Evolutionary conservation across 2,888 invertebrate species (phyloP).

Genomic region (Cosmopolites sordidus): DNA sequence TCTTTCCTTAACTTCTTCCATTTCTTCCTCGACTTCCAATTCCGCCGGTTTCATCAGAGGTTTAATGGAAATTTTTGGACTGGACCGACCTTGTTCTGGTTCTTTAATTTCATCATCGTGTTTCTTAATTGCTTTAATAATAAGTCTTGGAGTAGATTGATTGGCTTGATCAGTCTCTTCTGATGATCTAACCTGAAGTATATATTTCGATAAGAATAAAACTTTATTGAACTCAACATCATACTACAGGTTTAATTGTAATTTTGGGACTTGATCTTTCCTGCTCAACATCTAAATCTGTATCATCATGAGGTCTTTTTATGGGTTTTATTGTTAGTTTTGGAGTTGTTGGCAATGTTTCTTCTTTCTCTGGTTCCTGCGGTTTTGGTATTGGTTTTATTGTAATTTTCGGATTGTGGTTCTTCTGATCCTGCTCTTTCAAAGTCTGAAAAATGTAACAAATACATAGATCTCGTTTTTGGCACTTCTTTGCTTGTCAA

Average conservation of each 20-base stretch:
- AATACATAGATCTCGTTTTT: neutral
- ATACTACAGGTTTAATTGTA: slow-evolving; percentile 55
- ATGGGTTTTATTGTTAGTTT: slow-evolving; percentile 55
- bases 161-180: slow-evolving; percentile 9
- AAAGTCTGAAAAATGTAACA: slow-evolving; percentile 4
- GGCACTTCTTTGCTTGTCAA: slow-evolving; percentile 3
- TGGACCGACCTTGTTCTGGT: slow-evolving; percentile 11
- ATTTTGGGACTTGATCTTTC: slow-evolving; percentile 46
- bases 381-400: slow-evolving; percentile 58
- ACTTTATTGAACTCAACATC: slow-evolving; percentile 41
- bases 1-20: slow-evolving; percentile 47
- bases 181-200: slow-evolving; percentile 17
- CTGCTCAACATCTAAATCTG: slow-evolving; percentile 39
- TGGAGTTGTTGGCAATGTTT: slow-evolving; percentile 29
- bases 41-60: slow-evolving; percentile 51
- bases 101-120: slow-evolving; percentile 39
- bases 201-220: neutral
- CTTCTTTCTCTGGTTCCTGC: slow-evolving; percentile 29
- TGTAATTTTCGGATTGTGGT: slow-evolving; percentile 49
- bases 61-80: slow-evolving; percentile 54
- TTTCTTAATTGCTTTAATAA: slow-evolving; percentile 49
- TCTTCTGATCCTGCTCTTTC: slow-evolving; percentile 28
- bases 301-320: slow-evolving; percentile 48
- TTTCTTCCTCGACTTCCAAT: slow-evolving; percentile 36
- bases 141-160: slow-evolving; percentile 47